Percentiles rank a stretch among this genome's conserved stretches.
Evolutionary conservation across 2,888 invertebrate species (phyloP).

Genomic region (Meganola albula): DNA sequence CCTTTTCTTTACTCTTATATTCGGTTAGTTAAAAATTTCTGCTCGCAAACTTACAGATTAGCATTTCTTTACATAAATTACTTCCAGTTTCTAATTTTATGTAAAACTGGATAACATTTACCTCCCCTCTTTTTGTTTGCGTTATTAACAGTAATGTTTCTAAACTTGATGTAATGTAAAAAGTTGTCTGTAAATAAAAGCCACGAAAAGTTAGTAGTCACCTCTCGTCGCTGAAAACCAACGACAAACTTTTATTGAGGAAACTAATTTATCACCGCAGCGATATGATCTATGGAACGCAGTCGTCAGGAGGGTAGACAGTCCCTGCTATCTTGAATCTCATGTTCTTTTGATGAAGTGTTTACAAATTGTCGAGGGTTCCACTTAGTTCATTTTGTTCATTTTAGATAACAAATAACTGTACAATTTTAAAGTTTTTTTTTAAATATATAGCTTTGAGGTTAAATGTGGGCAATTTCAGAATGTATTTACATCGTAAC

Average conservation of each 20-base stretch:
- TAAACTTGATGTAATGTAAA: conserved; percentile 11
- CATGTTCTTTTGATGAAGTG: conserved; percentile 41
- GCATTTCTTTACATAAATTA: too few relatives aligned
- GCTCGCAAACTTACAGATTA: too few relatives aligned
- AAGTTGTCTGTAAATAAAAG: conserved; percentile 14
- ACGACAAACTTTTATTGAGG: conserved; percentile 43
- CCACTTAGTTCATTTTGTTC: conserved; percentile 12
- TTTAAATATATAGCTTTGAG: not conserved
- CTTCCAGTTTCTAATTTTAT: too few relatives aligned
- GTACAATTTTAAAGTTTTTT: not conserved
- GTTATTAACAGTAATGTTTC: too few relatives aligned
- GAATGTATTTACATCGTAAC: conserved; percentile 10
- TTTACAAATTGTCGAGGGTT: conserved; percentile 30
- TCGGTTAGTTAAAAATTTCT: too few relatives aligned
- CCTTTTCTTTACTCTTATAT: too few relatives aligned
- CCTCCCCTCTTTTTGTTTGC: too few relatives aligned
- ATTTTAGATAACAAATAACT: conserved; percentile 6
- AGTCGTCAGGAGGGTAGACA: conserved; percentile 33
- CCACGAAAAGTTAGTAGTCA: conserved; percentile 23
- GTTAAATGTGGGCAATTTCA: not conserved
- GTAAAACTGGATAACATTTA: too few relatives aligned
- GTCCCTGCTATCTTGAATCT: conserved; percentile 29
- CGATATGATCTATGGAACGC: conserved; percentile 51
- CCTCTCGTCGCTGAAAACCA: conserved; percentile 24
- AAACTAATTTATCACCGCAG: conserved; percentile 52